A percentile compares a stretch with the other conserved stretches of the same genome.
These are phyloP conservation scores for Petroica traversi DNA, from an alignment of 2,113 vertebrate genomes.

Conservation along the genomic window DNA sequence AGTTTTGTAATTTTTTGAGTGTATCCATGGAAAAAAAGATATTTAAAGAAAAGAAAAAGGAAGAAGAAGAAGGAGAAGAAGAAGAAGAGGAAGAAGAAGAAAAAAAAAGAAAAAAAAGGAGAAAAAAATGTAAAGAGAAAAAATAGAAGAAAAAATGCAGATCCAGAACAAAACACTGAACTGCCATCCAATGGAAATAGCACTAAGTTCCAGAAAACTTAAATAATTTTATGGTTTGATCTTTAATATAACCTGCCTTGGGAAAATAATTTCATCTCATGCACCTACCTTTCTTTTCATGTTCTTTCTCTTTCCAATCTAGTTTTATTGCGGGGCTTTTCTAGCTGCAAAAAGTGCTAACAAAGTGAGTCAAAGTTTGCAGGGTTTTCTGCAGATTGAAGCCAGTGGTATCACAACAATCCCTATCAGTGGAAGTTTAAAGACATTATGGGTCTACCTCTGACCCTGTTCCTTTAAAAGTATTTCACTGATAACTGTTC, in stretches of 20 bases:
- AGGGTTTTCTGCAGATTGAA: neutral
- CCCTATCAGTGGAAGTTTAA: neutral
- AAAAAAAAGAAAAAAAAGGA: rapidly evolving
- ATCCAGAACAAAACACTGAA: neutral
- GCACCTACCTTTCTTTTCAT: neutral
- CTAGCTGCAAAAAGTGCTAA: neutral
- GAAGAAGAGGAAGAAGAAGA: no score
- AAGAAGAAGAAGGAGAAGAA: rapidly evolving
- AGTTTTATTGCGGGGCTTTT: neutral
- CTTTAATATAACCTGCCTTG: neutral
- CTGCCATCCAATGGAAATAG: neutral
- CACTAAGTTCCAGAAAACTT: neutral
- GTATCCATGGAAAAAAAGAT: rapidly evolving
- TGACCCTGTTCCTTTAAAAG: neutral
- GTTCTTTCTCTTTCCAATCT: neutral
- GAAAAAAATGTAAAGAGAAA: rapidly evolving
- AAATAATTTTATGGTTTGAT: neutral
- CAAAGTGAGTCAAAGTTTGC: neutral
- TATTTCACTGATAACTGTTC: neutral
- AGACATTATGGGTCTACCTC: neutral
- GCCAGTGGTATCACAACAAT: neutral
- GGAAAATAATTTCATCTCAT: neutral
- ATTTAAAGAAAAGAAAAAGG: no score
- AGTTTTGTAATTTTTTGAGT: neutral
- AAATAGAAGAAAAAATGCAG: neutral